phyloP scores from a whole-genome alignment of 2,888 invertebrate genomes.

The Melanargia galathea region DNA sequence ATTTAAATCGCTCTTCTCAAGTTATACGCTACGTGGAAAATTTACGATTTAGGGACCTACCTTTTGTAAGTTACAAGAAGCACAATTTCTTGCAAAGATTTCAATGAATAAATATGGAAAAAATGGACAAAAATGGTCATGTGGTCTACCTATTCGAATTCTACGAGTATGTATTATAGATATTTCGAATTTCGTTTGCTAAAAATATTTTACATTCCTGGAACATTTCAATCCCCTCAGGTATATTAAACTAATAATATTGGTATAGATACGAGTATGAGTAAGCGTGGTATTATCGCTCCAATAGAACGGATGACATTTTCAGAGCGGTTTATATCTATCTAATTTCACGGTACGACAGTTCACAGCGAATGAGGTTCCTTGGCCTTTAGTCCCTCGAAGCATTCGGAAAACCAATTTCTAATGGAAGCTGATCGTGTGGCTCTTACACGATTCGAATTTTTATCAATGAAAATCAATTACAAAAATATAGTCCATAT shows the following conservation, averaged over 20 bases:
- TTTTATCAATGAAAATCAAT: not conserved
- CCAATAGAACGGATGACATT: slow-evolving; percentile 62
- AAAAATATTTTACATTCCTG: slow-evolving; percentile 11
- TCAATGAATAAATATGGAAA: no score
- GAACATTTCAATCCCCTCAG: slow-evolving; percentile 32
- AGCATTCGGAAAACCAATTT: slow-evolving; percentile 71
- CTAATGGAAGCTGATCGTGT: slow-evolving; percentile 48
- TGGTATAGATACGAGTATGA: slow-evolving; percentile 43
- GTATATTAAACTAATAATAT: slow-evolving; percentile 45
- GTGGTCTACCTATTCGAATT: slow-evolving; percentile 2
- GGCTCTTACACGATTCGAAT: not conserved
- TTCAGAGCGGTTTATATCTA: slow-evolving; percentile 73
- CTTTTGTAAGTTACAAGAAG: no score
- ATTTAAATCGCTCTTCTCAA: no score
- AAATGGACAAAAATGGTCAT: not conserved
- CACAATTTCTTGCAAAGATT: no score
- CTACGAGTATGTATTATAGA: slow-evolving; percentile 2
- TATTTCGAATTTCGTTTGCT: slow-evolving; percentile 8
- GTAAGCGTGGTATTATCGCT: slow-evolving; percentile 44
- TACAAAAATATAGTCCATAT: no score
- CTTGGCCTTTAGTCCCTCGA: slow-evolving; percentile 46
- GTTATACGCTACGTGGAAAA: no score
- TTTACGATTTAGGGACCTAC: no score
- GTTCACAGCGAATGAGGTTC: slow-evolving; percentile 51
- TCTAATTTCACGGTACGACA: slow-evolving; percentile 74